phyloP scores from a whole-genome alignment of 1,140 invertebrate genomes.

The Yoshiicerus persimilis region DNA sequence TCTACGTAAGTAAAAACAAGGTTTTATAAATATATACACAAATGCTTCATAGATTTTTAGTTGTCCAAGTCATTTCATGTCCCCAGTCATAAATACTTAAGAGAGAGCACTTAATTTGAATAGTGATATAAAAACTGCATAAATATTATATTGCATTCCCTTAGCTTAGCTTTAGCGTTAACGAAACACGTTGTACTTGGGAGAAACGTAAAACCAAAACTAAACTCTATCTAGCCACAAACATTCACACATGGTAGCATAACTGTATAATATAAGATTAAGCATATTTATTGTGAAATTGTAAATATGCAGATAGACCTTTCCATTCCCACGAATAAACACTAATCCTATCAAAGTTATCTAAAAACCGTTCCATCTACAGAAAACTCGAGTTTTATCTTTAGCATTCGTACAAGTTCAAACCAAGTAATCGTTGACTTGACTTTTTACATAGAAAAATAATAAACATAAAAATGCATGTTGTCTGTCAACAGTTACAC shows the following conservation, averaged over 20 bases:
- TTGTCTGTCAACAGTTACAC: neutral
- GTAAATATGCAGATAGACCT: neutral
- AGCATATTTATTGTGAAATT: neutral
- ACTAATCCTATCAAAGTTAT: neutral
- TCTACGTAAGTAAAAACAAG: neutral
- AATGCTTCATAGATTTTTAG: neutral
- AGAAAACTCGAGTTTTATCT: neutral
- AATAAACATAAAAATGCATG: neutral
- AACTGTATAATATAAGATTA: neutral
- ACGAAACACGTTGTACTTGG: neutral
- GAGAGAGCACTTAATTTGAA: neutral
- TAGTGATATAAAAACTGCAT: too few species aligned
- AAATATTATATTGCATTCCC: too few species aligned
- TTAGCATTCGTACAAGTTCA: too few species aligned
- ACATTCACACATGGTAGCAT: neutral
- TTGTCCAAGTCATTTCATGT: too few species aligned
- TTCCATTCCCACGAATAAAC: neutral
- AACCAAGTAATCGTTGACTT: too few species aligned
- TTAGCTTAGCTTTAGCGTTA: neutral
- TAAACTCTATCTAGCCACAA: neutral
- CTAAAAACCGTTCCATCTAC: neutral
- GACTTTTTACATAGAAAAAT: neutral
- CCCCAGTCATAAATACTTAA: neutral
- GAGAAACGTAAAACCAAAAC: neutral
- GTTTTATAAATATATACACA: too few species aligned